phyloP scores from a whole-genome alignment of 2,113 vertebrate species.

The Pseudonaja textilis region DNA sequence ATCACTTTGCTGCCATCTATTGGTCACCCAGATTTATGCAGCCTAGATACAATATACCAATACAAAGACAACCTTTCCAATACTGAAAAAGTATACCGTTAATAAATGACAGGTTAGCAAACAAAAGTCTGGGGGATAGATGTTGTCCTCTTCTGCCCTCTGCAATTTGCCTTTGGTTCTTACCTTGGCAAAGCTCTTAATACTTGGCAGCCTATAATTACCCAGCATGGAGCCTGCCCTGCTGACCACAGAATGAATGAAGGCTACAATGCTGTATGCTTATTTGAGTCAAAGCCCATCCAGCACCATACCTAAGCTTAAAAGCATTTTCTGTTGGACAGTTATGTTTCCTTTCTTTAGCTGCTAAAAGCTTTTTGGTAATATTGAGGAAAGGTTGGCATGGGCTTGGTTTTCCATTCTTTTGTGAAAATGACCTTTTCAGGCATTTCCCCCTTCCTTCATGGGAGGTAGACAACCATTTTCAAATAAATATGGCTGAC shows the following conservation, averaged over 20 bases:
- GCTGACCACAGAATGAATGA: constrained; percentile 56
- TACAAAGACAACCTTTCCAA: not conserved
- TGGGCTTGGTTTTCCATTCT: not conserved
- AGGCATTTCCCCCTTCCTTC: not conserved
- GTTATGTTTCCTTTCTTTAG: constrained; percentile 52
- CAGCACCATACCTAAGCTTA: constrained; percentile 57
- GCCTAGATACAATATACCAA: not conserved
- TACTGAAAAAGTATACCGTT: not conserved
- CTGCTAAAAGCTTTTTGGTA: constrained; percentile 55
- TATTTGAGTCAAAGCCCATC: constrained; percentile 55
- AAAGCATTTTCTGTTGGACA: constrained; percentile 46
- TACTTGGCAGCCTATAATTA: constrained; percentile 51
- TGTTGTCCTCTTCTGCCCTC: not conserved
- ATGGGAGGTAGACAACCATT: not conserved
- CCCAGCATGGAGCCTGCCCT: constrained; percentile 54
- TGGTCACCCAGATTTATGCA: not conserved
- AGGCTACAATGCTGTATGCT: constrained; percentile 48
- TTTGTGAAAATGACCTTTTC: not conserved
- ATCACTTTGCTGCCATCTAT: not conserved
- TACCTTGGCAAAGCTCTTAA: constrained; percentile 33
- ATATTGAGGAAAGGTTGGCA: constrained; percentile 7
- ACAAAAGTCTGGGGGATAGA: not conserved
- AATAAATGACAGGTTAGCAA: not conserved
- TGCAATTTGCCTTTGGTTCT: constrained; percentile 54
- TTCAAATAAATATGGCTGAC: not conserved